A percentile compares a stretch with the other conserved stretches of the same genome.
Conservation (phyloP, 1,140 invertebrate species). For the Oryzaephilus surinamensis region DNA sequence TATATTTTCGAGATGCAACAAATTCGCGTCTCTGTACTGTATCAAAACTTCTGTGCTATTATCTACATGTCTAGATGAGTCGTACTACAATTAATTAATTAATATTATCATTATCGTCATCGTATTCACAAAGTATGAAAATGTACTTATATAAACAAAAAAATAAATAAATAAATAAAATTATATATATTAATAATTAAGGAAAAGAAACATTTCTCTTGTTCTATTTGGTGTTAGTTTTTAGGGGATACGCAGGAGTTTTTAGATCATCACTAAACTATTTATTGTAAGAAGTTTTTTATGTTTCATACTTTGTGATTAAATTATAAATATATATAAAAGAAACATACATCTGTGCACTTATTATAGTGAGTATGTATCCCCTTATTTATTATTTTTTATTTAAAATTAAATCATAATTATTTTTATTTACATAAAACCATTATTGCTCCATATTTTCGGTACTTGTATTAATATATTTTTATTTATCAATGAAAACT, state of each 20-base stretch:
- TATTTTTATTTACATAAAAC: conserved; percentile 8
- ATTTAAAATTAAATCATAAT: neutral
- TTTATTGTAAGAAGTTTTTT: too few relatives aligned
- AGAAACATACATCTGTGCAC: conserved; percentile 26
- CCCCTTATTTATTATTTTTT: conserved; percentile 11
- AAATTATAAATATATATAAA: conserved; percentile 3
- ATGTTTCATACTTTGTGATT: conserved; percentile 31
- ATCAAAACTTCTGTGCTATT: conserved; percentile 26
- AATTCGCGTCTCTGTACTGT: conserved; percentile 16
- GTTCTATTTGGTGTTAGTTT: conserved; percentile 21
- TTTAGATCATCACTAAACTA: conserved; percentile 12
- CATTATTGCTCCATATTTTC: neutral
- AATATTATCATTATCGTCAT: conserved; percentile 10
- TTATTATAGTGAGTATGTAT: conserved; percentile 26
- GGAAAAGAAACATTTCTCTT: too few relatives aligned
- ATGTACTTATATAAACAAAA: conserved; percentile 17
- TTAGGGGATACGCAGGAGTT: conserved; percentile 21
- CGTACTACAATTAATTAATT: neutral
- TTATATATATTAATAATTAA: too few relatives aligned
- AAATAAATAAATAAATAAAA: neutral
- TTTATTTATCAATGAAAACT: neutral
- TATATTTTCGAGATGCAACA: conserved; percentile 18
- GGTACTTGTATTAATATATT: conserved; percentile 3
- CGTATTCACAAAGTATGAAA: conserved; percentile 33
- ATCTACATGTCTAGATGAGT: conserved; percentile 24